These are phyloP conservation scores for Pelodytes ibericus DNA, from an alignment of 2,797 vertebrate species.

Conservation along the genomic window DNA sequence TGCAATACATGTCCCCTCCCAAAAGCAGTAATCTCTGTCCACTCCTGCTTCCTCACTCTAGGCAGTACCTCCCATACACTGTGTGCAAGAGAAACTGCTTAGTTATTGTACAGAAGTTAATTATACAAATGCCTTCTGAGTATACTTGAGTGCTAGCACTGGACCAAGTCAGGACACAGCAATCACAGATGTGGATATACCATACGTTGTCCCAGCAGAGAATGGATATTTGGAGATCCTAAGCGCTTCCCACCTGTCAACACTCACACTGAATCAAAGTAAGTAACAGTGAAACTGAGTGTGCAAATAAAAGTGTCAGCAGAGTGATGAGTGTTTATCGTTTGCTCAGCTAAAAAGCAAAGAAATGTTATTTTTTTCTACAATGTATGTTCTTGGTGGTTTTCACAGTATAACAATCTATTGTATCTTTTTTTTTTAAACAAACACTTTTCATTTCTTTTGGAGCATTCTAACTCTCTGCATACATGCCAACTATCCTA, in stretches of 20 bases:
- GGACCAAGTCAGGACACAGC: background rate
- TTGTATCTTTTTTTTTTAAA: background rate
- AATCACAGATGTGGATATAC: conserved; percentile 24
- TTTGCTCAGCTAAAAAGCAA: background rate
- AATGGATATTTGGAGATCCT: conserved; percentile 20
- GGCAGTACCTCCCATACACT: conserved; percentile 16
- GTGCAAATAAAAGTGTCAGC: background rate
- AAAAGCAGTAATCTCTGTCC: background rate
- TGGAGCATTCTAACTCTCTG: too few species aligned
- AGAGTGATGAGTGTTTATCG: background rate
- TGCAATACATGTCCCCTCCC: conserved; percentile 29
- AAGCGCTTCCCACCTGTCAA: conserved; percentile 13
- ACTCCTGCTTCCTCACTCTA: conserved; percentile 13
- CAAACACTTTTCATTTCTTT: too few species aligned
- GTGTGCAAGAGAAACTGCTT: conserved; percentile 2
- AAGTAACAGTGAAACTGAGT: conserved; percentile 17
- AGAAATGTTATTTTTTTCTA: conserved; percentile 15
- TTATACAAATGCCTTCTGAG: conserved; percentile 1
- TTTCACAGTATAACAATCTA: background rate
- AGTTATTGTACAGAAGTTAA: background rate
- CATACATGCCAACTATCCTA: too few species aligned
- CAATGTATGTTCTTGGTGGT: background rate
- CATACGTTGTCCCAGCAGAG: background rate
- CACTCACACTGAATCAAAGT: conserved; percentile 10
- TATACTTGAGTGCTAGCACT: background rate